Conservation (phyloP, 2,113 vertebrate genomes). For the Cygnus atratus region DNA sequence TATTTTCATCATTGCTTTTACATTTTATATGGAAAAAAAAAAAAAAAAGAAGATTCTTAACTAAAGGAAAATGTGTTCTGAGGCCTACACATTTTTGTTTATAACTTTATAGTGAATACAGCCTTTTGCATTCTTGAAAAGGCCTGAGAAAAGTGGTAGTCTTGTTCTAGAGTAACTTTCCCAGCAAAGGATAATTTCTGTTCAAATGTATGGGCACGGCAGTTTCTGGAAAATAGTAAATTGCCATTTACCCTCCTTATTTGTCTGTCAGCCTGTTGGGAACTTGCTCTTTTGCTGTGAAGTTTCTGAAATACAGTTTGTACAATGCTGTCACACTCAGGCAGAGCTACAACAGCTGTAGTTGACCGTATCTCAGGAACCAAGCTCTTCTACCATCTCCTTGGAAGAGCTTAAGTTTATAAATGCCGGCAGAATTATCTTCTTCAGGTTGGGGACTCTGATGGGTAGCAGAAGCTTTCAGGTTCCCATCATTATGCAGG, state of each 20-base stretch:
- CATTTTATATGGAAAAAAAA: constrained; percentile 21
- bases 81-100: neutral
- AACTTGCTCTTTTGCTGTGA: neutral
- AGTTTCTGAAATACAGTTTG: neutral
- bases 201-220: neutral
- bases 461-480: neutral
- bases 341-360: neutral
- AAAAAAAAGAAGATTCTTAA: neutral
- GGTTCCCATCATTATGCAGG: neutral
- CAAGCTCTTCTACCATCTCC: neutral
- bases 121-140: neutral
- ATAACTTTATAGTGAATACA: neutral
- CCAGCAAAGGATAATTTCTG: neutral
- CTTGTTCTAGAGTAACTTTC: neutral
- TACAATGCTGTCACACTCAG: neutral
- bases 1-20: constrained; percentile 21
- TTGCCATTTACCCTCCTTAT: neutral
- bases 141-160: neutral
- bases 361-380: neutral
- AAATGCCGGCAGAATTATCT: neutral
- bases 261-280: neutral
- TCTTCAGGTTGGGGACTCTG: neutral
- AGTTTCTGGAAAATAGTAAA: neutral
- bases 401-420: neutral
- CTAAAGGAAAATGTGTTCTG: neutral